phyloP scores from a whole-genome alignment of 2,888 invertebrate genomes.

The Muscina levida region DNA sequence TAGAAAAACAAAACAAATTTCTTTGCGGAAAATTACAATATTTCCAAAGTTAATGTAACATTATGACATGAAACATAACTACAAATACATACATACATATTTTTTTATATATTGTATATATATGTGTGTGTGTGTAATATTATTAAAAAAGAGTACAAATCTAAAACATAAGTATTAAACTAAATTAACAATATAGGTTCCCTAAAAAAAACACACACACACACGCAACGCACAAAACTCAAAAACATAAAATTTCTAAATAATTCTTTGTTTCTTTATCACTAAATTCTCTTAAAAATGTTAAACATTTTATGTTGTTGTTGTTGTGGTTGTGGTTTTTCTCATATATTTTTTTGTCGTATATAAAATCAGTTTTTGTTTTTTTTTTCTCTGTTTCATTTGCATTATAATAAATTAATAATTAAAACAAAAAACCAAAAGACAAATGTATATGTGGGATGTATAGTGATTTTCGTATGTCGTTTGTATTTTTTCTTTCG shows the following conservation, averaged over 20 bases:
- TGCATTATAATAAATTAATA: constrained; percentile 17
- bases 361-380: constrained; percentile 46
- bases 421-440: too few relatives aligned
- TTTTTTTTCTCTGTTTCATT: too few relatives aligned
- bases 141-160: too few relatives aligned
- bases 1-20: not conserved
- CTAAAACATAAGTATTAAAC: too few relatives aligned
- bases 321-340: constrained; percentile 60
- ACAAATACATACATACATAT: not conserved
- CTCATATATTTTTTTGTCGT: constrained; percentile 44
- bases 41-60: constrained; percentile 6
- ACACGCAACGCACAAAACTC: constrained; percentile 6
- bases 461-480: too few relatives aligned
- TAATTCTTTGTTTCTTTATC: constrained; percentile 22
- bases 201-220: constrained; percentile 19
- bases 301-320: constrained; percentile 52
- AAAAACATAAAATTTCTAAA: constrained; percentile 16
- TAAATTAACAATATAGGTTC: too few relatives aligned
- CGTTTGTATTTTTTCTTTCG: too few relatives aligned
- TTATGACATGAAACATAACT: constrained; percentile 9
- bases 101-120: too few relatives aligned
- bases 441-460: too few relatives aligned
- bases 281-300: constrained; percentile 49
- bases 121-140: too few relatives aligned
- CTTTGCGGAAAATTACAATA: not conserved